phyloP scores from a whole-genome alignment of 1,140 invertebrate genomes.

The Bicyclus anynana region DNA sequence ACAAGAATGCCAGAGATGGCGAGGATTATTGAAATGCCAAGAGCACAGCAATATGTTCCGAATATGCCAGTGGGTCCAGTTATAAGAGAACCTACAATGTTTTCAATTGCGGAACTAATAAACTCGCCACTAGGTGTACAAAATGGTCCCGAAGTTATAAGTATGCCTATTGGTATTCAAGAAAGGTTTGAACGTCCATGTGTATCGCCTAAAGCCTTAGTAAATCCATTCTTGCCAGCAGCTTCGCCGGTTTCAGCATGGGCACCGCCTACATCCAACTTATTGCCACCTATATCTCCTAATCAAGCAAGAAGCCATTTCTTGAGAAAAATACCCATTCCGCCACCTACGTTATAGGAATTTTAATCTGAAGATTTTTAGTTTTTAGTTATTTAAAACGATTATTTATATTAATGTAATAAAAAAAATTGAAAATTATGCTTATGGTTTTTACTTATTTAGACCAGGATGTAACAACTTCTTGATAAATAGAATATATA shows the following conservation, averaged over 20 bases:
- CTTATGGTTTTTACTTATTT: not conserved
- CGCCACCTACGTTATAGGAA: constrained; percentile 40
- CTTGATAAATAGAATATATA: too few species aligned
- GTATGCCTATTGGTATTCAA: constrained; percentile 10
- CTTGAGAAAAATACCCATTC: constrained; percentile 48
- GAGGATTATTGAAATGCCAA: not conserved
- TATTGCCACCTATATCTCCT: constrained; percentile 31
- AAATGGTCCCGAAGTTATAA: not conserved
- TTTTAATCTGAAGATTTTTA: not conserved
- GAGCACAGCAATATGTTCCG: not conserved
- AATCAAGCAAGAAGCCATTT: constrained; percentile 35
- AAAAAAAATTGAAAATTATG: not conserved
- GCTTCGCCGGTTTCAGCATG: constrained; percentile 46
- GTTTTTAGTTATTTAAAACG: not conserved
- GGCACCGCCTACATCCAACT: constrained; percentile 31
- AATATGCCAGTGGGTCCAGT: constrained; percentile 3
- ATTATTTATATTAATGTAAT: not conserved
- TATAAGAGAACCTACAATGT: constrained; percentile 5
- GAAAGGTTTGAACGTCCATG: constrained; percentile 21
- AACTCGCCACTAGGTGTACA: not conserved
- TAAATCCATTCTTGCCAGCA: constrained; percentile 42
- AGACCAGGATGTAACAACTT: too few species aligned
- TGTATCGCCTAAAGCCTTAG: constrained; percentile 20
- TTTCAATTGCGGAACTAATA: not conserved
- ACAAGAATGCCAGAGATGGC: constrained; percentile 1